A percentile compares a stretch with the other conserved stretches of the same genome.
phyloP scores from a whole-genome alignment of 2,797 vertebrate genomes.

The Rhinella marina region DNA sequence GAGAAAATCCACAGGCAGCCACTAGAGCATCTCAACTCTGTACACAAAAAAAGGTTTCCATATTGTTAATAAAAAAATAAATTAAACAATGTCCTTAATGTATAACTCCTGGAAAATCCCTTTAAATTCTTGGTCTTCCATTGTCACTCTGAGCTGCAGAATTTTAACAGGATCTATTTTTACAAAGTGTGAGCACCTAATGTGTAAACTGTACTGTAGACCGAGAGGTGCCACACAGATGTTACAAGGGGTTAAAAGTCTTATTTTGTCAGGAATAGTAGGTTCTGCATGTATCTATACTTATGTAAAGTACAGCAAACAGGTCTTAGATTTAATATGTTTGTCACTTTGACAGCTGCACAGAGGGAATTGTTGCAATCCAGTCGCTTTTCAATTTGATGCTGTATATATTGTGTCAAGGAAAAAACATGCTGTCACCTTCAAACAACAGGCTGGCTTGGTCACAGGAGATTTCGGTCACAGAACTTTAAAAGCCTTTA shows the following conservation, averaged over 20 bases:
- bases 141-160: neutral
- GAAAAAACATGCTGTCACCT: slow-evolving; percentile 59
- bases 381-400: slow-evolving; percentile 56
- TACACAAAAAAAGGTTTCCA: too few relatives aligned
- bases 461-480: slow-evolving; percentile 61
- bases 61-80: too few relatives aligned
- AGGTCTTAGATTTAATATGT: slow-evolving; percentile 48
- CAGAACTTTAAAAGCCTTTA: slow-evolving; percentile 63
- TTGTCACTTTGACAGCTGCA: slow-evolving; percentile 52
- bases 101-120: neutral
- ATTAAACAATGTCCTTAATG: too few relatives aligned
- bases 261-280: neutral
- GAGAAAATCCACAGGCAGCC: too few relatives aligned
- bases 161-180: neutral
- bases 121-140: neutral
- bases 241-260: neutral
- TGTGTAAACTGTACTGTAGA: too few relatives aligned
- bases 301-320: slow-evolving; percentile 44
- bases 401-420: slow-evolving; percentile 49
- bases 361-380: slow-evolving; percentile 53
- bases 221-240: neutral
- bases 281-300: slow-evolving; percentile 22
- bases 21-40: too few relatives aligned
- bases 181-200: too few relatives aligned
- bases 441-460: slow-evolving; percentile 60